Evolutionary conservation across 2,888 invertebrate genomes (phyloP), one percentile per base, ranked within the genome.

Genomic region (Diaperis boleti): DNA sequence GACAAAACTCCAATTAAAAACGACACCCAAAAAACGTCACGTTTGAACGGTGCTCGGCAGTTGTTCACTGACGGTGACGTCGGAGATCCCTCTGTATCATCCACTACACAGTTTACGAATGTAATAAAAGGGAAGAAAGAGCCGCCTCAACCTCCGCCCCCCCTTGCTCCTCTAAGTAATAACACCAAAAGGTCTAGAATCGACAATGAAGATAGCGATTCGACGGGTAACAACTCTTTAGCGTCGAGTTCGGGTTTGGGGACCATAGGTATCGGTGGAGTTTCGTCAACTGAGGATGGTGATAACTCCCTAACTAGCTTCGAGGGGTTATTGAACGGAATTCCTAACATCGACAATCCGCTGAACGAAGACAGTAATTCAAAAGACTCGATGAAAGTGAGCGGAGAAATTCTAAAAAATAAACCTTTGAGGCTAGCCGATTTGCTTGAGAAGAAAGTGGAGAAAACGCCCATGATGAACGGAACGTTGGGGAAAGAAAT

Each of bases 371-470:
- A 87, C 44, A 85, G 85, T 50, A 79, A 81, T 72, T 81, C 81
- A 65, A 86, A 86, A 76, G 85, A 82, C 70, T 80, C 79, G 39
- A 68, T 78, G 45, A 77, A 72, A 67, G 64, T 69, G 8, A 64
- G 67, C 59, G 66, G 60, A 11, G 76, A 75, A 59, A 78, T 77
- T 63, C 70, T 68, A 10, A 77, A 80, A 76, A 90, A 90, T 74
- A 92, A 92, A 80, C 84, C 84, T 0, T 71, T 86, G 47, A 92
- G 94, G 90, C 83, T 94, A 41, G 93, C 93, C 0, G 94, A 94
- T 78, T 81, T 94, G 49, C 82, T 95, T 2, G 94, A 95, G 77
- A 89, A 92, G 74, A 92, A 92, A 78, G 84, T 87, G 7, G 87
- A 87, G 44, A 86, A 86, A 60, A 86, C 87, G 54, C 83, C 82